Evolutionary conservation across 2,888 invertebrate species (phyloP).

Genomic region (Adelphocoris suturalis): DNA sequence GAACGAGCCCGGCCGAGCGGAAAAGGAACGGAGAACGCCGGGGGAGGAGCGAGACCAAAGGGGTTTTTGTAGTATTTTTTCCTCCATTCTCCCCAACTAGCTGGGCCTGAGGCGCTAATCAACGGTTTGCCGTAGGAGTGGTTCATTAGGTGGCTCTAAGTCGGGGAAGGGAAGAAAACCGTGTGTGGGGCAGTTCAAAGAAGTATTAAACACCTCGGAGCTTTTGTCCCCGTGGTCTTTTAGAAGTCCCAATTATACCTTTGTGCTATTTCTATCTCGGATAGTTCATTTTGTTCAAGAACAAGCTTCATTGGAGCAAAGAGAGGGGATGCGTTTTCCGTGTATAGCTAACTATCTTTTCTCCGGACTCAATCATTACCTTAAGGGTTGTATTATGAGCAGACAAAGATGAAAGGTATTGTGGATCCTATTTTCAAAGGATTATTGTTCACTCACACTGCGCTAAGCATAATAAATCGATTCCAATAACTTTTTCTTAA

Average conservation of each 20-base stretch:
- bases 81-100: conserved; percentile 28
- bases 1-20: neutral
- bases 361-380: no score
- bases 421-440: no score
- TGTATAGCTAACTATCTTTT: no score
- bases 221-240: neutral
- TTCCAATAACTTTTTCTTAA: no score
- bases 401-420: no score
- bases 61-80: conserved; percentile 64
- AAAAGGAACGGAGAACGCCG: conserved; percentile 1
- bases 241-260: neutral
- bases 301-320: neutral
- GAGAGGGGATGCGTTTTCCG: no score
- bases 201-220: conserved; percentile 36
- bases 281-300: neutral
- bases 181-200: neutral
- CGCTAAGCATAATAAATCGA: no score
- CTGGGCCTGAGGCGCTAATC: conserved; percentile 62
- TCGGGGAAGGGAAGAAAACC: neutral
- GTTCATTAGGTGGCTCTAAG: conserved; percentile 56
- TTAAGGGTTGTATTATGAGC: no score
- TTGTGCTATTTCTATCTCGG: neutral
- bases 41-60: conserved; percentile 8
- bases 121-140: conserved; percentile 58
- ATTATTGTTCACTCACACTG: no score